phyloP scores from a whole-genome alignment of 2,113 vertebrate genomes.

The Dolichallabes microphthalmus region DNA sequence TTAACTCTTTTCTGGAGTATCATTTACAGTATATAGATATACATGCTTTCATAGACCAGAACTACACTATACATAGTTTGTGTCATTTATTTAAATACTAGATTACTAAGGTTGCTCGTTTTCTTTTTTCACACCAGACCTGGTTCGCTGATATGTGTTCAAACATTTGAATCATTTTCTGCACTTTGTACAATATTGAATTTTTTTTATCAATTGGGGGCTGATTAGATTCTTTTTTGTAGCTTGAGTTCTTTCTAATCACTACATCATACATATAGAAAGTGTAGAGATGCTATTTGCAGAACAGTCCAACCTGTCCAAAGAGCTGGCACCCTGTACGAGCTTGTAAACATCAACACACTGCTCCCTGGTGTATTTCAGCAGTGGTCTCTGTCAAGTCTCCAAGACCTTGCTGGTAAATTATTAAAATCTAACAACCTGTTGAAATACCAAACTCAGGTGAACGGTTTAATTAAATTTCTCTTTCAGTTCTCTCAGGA shows the following conservation, averaged over 20 bases:
- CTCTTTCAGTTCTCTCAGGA: slow-evolving; percentile 14
- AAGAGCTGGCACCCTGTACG: slow-evolving; percentile 1
- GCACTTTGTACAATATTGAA: not conserved
- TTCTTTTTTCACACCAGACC: not conserved
- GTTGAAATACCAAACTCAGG: slow-evolving; percentile 59
- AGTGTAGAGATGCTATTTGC: not conserved
- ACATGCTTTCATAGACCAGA: not conserved
- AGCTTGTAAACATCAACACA: slow-evolving; percentile 55
- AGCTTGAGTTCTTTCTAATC: not conserved
- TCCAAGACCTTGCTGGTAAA: slow-evolving; percentile 59
- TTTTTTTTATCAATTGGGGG: too few species aligned
- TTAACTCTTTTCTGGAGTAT: not conserved
- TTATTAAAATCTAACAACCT: slow-evolving; percentile 70
- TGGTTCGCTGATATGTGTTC: not conserved
- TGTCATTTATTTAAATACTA: too few species aligned
- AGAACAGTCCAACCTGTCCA: not conserved
- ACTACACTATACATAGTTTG: too few species aligned
- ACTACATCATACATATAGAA: not conserved
- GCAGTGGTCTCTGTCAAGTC: slow-evolving; percentile 43
- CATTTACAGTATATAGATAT: not conserved
- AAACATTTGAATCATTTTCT: not conserved
- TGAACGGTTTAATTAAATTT: slow-evolving; percentile 65
- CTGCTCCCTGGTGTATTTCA: slow-evolving; percentile 63
- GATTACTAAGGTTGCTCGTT: not conserved
- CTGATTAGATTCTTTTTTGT: not conserved